Evolutionary conservation across 2,113 vertebrate genomes (phyloP).

Genomic region (Serilophus lunatus): DNA sequence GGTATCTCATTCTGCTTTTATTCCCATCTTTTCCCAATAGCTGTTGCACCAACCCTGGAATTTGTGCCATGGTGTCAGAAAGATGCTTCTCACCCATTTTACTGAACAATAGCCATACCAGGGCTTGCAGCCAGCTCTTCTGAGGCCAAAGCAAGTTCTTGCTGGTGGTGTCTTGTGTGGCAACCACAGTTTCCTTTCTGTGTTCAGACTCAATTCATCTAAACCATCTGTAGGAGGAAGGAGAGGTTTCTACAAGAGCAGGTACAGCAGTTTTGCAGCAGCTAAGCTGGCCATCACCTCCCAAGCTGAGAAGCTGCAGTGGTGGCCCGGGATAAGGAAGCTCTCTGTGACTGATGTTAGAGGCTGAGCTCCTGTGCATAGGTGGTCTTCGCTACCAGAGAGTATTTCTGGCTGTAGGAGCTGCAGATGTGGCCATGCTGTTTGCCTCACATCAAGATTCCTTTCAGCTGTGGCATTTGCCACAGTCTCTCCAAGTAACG

Average conservation of each 20-base stretch:
- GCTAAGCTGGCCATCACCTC: not conserved
- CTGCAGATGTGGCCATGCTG: not conserved
- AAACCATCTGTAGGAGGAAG: not conserved
- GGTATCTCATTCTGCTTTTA: not conserved
- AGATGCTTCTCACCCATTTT: accelerated
- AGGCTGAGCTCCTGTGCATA: not conserved
- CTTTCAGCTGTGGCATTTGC: not conserved
- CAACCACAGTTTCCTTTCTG: not conserved
- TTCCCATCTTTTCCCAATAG: not conserved
- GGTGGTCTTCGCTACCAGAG: not conserved
- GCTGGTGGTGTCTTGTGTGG: not conserved
- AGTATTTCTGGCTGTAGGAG: not conserved
- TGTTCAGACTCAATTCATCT: not conserved
- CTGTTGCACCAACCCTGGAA: not conserved
- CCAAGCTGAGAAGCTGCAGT: not conserved
- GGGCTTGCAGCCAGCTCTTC: accelerated
- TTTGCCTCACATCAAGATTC: not conserved
- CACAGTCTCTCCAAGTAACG: not conserved
- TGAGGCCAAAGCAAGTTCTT: not conserved
- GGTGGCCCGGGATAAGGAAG: not conserved
- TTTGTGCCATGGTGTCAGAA: not conserved
- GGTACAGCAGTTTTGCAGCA: not conserved
- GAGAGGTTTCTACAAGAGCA: not conserved
- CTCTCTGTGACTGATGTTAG: not conserved
- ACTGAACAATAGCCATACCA: accelerated